Conservation (phyloP, 2,113 vertebrate species). For the Alectura lathami region DNA sequence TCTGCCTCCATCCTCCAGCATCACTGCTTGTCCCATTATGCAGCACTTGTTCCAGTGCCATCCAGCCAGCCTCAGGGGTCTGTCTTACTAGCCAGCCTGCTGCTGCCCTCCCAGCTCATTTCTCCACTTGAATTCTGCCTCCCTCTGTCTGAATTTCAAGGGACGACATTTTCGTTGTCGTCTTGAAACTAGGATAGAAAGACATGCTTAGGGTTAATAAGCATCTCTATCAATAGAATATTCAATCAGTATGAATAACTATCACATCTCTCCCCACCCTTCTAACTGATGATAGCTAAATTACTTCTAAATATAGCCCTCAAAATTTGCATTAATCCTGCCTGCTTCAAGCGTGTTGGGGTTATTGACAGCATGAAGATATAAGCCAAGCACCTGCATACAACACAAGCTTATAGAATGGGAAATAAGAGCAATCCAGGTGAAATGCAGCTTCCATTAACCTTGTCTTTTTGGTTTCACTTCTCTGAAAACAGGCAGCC, state of each 20-base stretch:
- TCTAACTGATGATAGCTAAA: conserved; percentile 83
- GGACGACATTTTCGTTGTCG: neutral
- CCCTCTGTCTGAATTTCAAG: neutral
- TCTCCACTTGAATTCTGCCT: neutral
- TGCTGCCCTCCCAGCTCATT: neutral
- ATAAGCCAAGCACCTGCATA: conserved; percentile 75
- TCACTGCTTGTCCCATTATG: accelerated
- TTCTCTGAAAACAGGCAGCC: neutral
- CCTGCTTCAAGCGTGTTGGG: conserved; percentile 70
- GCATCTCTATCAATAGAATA: conserved; percentile 71
- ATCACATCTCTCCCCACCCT: conserved; percentile 74
- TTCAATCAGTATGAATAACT: conserved; percentile 79
- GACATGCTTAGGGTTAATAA: conserved; percentile 70
- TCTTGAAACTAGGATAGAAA: neutral
- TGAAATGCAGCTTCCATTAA: neutral
- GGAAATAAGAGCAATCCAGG: conserved; percentile 35
- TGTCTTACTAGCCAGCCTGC: neutral
- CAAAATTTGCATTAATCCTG: conserved; percentile 81
- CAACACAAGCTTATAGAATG: conserved; percentile 42
- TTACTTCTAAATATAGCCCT: conserved; percentile 82
- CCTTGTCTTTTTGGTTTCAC: conserved; percentile 4
- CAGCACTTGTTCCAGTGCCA: neutral
- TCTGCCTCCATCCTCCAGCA: neutral
- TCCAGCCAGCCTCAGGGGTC: neutral
- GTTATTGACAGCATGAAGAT: conserved; percentile 76